A percentile compares a stretch with the other conserved stretches of the same genome.
Conservation (phyloP, 1,140 invertebrate genomes). For the Harpegnathos saltator region DNA sequence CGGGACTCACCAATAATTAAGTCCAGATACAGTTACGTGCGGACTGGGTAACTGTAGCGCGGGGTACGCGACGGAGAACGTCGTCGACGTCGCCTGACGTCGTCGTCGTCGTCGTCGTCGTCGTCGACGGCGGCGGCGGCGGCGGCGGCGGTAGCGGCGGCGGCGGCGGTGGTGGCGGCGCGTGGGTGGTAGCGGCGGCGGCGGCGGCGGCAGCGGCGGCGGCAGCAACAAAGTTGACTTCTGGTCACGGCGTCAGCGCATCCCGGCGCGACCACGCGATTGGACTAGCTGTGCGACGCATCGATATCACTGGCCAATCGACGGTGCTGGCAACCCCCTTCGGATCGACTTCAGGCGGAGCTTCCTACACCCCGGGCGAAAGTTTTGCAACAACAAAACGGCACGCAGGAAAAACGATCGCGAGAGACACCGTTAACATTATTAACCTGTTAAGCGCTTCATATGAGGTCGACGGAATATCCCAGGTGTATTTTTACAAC, state of each 20-base stretch:
- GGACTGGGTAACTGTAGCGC: constrained; percentile 80
- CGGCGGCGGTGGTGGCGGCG: constrained; percentile 35
- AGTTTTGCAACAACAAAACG: constrained; percentile 67
- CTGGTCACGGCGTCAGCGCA: constrained; percentile 75
- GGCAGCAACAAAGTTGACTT: constrained; percentile 46
- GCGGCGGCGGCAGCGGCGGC: constrained; percentile 27
- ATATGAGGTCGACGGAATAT: no score
- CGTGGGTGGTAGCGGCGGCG: no score
- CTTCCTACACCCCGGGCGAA: constrained; percentile 60
- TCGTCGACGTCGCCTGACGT: constrained; percentile 79
- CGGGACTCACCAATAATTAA: constrained; percentile 86
- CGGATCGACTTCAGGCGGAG: constrained; percentile 83
- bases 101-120: constrained; percentile 61
- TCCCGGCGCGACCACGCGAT: constrained; percentile 65
- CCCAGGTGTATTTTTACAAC: no score
- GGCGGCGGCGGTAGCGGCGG: constrained; percentile 36
- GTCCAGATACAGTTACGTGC: constrained; percentile 82
- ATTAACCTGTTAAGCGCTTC: constrained; percentile 47
- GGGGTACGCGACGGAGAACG: constrained; percentile 84
- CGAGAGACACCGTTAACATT: constrained; percentile 63
- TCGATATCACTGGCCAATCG: constrained; percentile 84
- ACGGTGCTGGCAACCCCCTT: constrained; percentile 71
- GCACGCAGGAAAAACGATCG: constrained; percentile 58
- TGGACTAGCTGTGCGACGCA: constrained; percentile 78
- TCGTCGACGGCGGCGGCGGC: constrained; percentile 73